Base-by-base conservation (phyloP, 2,797 vertebrate genomes). In the Melanogrammus aeglefinus region DNA sequence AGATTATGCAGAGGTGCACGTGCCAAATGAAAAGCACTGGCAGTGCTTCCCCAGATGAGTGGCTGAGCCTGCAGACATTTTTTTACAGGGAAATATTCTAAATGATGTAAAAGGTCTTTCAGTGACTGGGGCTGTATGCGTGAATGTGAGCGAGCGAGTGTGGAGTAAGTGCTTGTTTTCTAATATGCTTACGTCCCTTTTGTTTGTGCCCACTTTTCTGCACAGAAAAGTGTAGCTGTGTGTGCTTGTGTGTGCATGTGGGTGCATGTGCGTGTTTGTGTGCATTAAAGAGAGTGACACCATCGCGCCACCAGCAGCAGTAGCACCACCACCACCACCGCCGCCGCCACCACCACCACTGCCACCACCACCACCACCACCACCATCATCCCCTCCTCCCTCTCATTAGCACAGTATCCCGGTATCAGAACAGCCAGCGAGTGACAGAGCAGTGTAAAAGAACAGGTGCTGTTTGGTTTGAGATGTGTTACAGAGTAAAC, bases 381-480 rank as follows among this genome's bases (percentile, higher is more conserved):
- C 51, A 21, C 18, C 18, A 21, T n/a, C 66, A 3, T 31, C 35
- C 87, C 88, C 76, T 89, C 90, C 92, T 89, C 91, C 91, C 89
- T 92, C 91, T 94, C 92, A 93, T 94, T 94, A 94, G 92, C 90
- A 91, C 86, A 82, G 89, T 93, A 90, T 92, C 90, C 92, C 71
- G 89, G 92, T 93, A 94, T 93, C 91, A 92, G 91, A 93, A 92
- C 91, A 94, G 93, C 91, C 92, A 93, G 92, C 87, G 92, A 89
- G 91, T 94, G 92, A 93, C 92, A 93, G 93, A 92, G 88, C 92
- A 92, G 88, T 93, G 90, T 91, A 91, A 91, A 91, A 90, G 92
- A 94, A 92, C 92, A 93, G 90, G 92, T 94, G 92, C 91, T 90
- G 92, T 90, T 90, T 86, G 91, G 86, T 91, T 91, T 90, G 91